Conservation (phyloP, 2,113 vertebrate species). For the Irena cyanogastra region DNA sequence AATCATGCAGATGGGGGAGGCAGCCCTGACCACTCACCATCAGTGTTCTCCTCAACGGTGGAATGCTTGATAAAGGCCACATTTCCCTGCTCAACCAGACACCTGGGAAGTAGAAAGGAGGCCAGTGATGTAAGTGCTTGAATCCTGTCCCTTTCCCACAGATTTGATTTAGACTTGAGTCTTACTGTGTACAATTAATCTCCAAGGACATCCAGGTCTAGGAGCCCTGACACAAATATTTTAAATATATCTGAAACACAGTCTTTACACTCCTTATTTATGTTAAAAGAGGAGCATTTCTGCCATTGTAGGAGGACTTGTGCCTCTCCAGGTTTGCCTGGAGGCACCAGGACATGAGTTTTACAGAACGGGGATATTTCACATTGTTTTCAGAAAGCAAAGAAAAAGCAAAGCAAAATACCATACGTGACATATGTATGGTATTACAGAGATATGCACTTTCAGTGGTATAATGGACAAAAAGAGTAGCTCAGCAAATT, state of each 20-base stretch:
- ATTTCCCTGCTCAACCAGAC: conserved; percentile 77
- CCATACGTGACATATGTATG: fast-evolving
- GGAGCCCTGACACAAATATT: not conserved
- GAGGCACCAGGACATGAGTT: not conserved
- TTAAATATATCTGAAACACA: not conserved
- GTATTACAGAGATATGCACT: not conserved
- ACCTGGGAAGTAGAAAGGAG: conserved; percentile 68
- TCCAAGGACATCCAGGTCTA: not conserved
- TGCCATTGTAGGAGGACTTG: not conserved
- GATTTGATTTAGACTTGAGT: not conserved
- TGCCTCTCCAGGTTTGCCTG: not conserved
- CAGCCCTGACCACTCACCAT: conserved; percentile 61
- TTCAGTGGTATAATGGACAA: not conserved
- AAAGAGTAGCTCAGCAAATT: not conserved
- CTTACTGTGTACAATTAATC: not conserved
- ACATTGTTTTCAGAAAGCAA: not conserved
- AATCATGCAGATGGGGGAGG: not conserved
- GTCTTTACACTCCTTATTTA: not conserved
- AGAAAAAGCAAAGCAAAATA: not conserved
- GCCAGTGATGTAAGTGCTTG: not conserved
- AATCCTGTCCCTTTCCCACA: not conserved
- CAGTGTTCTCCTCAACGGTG: conserved; percentile 76
- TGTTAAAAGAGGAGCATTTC: not conserved
- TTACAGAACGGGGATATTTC: not conserved
- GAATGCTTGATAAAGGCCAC: conserved; percentile 89